Evolutionary conservation across 2,797 vertebrate species (phyloP), one percentile per base, ranked within the genome.

Genomic region (Rousettus madagascariensis): DNA sequence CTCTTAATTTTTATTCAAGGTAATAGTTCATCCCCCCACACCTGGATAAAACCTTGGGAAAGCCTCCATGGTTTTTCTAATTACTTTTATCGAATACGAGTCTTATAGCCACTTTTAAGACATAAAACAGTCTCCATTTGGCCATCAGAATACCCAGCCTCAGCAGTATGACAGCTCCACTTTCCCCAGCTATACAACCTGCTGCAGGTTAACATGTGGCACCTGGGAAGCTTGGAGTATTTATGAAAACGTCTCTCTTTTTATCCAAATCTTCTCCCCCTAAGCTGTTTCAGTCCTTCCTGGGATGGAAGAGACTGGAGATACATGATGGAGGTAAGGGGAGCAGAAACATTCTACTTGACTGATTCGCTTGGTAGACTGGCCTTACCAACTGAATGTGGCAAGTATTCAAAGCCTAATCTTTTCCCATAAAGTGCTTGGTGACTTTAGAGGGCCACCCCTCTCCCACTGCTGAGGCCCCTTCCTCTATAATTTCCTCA

Each of bases 31-130:
- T 46, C 24, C 24, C 24, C 10, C 36, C 13, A 84, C 4, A 11
- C 66, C n/a, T 57, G 19, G n/a, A 69, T 49, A 68, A 93, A 93
- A 33, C 68, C 30, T 17, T 74, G 38, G 17, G 30, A 77, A 41
- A 78, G 16, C 12, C 4, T 49, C 6, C 8, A 16, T 33, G 26
- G 10, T 57, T 95, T 92, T 93, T 82, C 46, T 61, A 68, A 92
- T 77, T 33, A 36, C 3, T 82, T 95, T 96, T 96, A 94, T 69
- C 97, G 88, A 96, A 89, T 96, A 89, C 53, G 82, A 95, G 90
- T 74, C 82, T 93, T 97, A 28, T 0, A n/a, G 33, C 74, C 24
- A 74, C 66, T 86, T 53, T 53, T 66, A 87, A 13, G 30, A 49
- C 33, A 43, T 22, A 86, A 72, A 91, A 41, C 8, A 30, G 16